Evolutionary conservation across 2,113 vertebrate genomes (phyloP).

Genomic region (Tinamus guttatus): DNA sequence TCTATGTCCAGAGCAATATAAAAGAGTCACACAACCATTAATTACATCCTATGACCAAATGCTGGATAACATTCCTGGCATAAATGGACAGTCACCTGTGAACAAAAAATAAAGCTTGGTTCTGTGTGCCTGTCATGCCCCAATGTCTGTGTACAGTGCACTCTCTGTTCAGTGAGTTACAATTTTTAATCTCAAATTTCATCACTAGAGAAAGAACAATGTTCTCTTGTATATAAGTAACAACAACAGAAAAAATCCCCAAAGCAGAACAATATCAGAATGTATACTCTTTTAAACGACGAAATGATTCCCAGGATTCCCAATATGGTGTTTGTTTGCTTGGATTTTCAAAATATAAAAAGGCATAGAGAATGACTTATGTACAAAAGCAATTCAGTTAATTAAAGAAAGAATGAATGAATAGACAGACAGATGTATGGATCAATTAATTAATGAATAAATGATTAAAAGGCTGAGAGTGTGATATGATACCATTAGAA

Average conservation of each 20-base stretch:
- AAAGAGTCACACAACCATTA: not conserved
- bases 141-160: not conserved
- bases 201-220: not conserved
- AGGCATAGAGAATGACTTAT: not conserved
- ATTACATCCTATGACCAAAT: not conserved
- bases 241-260: not conserved
- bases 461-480: not conserved
- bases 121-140: not conserved
- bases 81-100: not conserved
- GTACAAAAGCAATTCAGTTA: not conserved
- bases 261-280: not conserved
- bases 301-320: not conserved
- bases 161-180: not conserved
- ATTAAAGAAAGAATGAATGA: not conserved
- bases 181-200: not conserved
- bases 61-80: not conserved
- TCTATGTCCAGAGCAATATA: not conserved
- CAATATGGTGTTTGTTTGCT: accelerated
- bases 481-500: not conserved
- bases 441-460: not conserved
- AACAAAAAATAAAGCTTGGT: not conserved
- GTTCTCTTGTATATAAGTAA: not conserved
- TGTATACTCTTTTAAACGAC: not conserved
- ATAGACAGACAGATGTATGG: not conserved
- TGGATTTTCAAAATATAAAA: not conserved